Evolutionary conservation across 2,113 vertebrate species (phyloP), one percentile per base, ranked within the genome.

Genomic region (Lonchura striata): DNA sequence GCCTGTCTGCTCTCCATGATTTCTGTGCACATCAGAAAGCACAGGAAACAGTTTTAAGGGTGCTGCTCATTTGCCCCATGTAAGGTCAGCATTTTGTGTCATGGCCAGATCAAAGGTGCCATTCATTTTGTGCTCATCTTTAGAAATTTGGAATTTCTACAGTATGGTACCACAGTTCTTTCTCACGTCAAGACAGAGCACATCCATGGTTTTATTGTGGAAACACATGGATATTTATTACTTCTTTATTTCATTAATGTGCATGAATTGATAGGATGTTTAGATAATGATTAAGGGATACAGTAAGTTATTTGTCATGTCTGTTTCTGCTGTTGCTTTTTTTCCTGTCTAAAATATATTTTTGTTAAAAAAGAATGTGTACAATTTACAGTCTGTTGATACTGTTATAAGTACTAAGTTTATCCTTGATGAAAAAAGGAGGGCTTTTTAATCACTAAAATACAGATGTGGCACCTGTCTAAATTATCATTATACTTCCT

Each of bases 311-410:
- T 2, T 44, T 21, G 71, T 18, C 18, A 77, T 39, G 20, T 52
- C 46, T 80, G 16, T 31, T 25, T 82, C 68, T 77, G 46, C 35
- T 77, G 4, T n/a, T 86, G 56, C 47, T 82, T 81, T 68, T 53
- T 74, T 77, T 77, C 19, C 39, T 65, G 22, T 69, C 83, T 78
- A 86, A 77, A 90, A 70, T 31, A 20, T 4, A 11, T 24, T 21
- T 57, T 49, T 81, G 22, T 49, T 6, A 2, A 18, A 47, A 66
- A 82, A 72, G 2, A 10, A 39, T 18, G 2, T 16, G 42, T 61
- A 81, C 33, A 90, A 83, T 81, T 83, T 74, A 66, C 18, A 77
- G 21, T 70, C 85, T 64, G 33, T 85, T 93, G 85, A 25, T 39
- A 22, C 50, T 88, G 41, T 41, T 83, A 25, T 44, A 89, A 87